phyloP scores from a whole-genome alignment of 1,140 invertebrate species.

The Schlechtendalia chinensis region DNA sequence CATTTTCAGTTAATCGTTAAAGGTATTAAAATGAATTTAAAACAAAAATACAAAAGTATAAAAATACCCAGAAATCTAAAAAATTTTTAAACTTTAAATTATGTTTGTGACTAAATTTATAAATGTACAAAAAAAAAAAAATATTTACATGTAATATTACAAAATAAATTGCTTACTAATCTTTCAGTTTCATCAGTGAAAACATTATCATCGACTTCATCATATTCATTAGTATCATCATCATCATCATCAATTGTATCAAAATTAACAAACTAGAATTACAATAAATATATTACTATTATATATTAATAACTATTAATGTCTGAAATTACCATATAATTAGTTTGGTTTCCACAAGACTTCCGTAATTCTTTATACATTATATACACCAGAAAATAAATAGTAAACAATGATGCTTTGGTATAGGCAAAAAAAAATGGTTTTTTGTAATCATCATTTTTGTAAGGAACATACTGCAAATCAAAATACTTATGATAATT shows the following conservation, averaged over 20 bases:
- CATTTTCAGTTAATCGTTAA: no score
- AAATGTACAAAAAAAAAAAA: no score
- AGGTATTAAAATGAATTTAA: no score
- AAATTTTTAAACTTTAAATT: no score
- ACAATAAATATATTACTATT: conserved; percentile 1
- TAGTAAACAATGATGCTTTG: conserved; percentile 41
- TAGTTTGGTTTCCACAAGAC: conserved; percentile 37
- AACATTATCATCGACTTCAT: conserved; percentile 33
- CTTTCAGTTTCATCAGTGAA: conserved; percentile 39
- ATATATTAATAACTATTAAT: neutral
- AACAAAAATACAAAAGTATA: no score
- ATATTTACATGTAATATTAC: no score
- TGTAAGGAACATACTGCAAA: conserved; percentile 40
- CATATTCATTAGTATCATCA: neutral
- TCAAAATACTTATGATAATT: neutral
- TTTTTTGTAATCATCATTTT: conserved; percentile 42
- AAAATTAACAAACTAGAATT: conserved; percentile 41
- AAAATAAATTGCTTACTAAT: conserved; percentile 11
- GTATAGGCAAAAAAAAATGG: conserved; percentile 44
- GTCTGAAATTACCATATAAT: conserved; percentile 40
- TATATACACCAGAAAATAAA: conserved; percentile 33
- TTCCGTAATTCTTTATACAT: conserved; percentile 43
- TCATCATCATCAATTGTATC: conserved; percentile 20
- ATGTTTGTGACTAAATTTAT: no score
- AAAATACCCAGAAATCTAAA: no score